phyloP scores from a whole-genome alignment of 2,888 invertebrate genomes.

The Tenthredo mesomela region DNA sequence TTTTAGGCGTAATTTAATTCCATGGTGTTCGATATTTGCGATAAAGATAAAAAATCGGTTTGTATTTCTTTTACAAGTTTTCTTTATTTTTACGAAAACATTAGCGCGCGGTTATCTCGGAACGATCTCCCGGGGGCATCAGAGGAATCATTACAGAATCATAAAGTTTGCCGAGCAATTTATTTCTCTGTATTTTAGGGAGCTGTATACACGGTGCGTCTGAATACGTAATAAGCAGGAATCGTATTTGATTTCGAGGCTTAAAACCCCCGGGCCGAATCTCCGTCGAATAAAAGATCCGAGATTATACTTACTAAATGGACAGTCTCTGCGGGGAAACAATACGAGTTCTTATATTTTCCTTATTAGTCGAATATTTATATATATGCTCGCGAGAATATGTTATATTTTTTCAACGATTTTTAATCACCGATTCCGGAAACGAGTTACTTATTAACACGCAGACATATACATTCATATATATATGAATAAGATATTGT shows the following conservation, averaged over 20 bases:
- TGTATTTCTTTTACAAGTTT: too few species aligned
- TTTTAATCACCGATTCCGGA: background rate
- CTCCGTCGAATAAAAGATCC: background rate
- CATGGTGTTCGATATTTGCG: background rate
- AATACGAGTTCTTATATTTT: background rate
- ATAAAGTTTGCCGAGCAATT: slow-evolving; percentile 44
- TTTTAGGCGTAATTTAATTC: background rate
- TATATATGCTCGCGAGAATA: background rate
- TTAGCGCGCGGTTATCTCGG: background rate
- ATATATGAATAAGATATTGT: background rate
- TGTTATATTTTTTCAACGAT: background rate
- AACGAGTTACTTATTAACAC: background rate
- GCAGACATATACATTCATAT: background rate
- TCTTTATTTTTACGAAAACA: background rate
- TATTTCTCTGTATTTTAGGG: slow-evolving; percentile 14
- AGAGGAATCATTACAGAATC: slow-evolving; percentile 35
- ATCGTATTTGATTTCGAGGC: slow-evolving; percentile 42
- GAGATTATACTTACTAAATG: background rate
- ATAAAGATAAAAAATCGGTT: too few species aligned
- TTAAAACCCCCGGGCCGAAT: background rate
- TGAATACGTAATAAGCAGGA: slow-evolving; percentile 46
- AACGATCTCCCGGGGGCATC: slow-evolving; percentile 43
- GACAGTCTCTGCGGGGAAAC: slow-evolving; percentile 15
- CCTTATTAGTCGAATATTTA: background rate
- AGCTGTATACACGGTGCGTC: slow-evolving; percentile 23